Conservation (phyloP, 2,797 vertebrate species). For the Oceanodroma leucorhoa region DNA sequence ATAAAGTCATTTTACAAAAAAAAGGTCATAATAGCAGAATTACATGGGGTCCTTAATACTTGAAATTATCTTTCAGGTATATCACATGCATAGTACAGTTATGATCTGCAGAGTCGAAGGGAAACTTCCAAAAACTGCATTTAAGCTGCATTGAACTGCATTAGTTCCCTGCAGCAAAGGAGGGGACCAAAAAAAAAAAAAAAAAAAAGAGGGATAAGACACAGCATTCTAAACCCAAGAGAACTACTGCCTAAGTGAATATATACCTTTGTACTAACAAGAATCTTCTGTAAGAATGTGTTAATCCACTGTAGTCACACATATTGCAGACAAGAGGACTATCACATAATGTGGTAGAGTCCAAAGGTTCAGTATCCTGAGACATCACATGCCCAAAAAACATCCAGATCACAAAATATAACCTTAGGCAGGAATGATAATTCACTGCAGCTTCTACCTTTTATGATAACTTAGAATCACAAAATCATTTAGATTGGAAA, state of each 20-base stretch:
- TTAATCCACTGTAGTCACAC: not conserved
- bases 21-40: not conserved
- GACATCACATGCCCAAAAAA: not conserved
- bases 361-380: not conserved
- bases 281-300: not conserved
- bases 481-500: not conserved
- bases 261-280: not conserved
- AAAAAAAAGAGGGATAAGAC: not conserved
- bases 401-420: not conserved
- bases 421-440: not conserved
- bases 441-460: not conserved
- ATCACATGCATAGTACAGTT: not conserved
- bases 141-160: not conserved
- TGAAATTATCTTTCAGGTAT: not conserved
- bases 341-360: not conserved
- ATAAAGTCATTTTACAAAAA: not conserved
- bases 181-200: not conserved
- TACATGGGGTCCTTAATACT: not conserved
- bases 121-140: not conserved
- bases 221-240: not conserved
- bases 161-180: not conserved
- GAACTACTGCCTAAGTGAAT: not conserved
- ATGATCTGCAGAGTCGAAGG: not conserved
- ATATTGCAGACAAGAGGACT: not conserved
- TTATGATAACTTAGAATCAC: not conserved